Conservation (phyloP, 2,888 invertebrate species). For the Diadromus collaris region DNA sequence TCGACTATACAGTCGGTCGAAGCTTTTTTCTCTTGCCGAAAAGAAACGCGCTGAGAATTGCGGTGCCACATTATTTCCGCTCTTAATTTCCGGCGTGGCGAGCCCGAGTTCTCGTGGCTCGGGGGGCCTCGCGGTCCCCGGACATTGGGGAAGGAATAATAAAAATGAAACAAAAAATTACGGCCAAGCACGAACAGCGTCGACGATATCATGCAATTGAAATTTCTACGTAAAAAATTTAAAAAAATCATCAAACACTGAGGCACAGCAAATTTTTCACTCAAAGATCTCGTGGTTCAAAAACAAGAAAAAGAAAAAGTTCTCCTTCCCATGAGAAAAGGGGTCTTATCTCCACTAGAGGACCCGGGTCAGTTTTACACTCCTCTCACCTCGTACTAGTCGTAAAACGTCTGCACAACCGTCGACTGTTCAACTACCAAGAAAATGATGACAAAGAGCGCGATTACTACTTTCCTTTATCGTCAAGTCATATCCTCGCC, state of each 20-base stretch:
- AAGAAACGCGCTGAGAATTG: slow-evolving; percentile 6
- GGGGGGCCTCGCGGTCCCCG: slow-evolving; percentile 42
- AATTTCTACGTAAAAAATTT: not conserved
- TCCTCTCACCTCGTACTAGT: not conserved
- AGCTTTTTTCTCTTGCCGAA: slow-evolving; percentile 43
- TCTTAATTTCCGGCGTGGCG: slow-evolving; percentile 57
- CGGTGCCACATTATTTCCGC: slow-evolving; percentile 36
- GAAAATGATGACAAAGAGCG: slow-evolving; percentile 27
- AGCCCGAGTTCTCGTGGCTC: slow-evolving; percentile 42
- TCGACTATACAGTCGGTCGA: not conserved
- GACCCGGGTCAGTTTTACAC: not conserved
- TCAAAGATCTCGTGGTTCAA: not conserved
- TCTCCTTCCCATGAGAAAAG: not conserved
- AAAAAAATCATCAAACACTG: not conserved
- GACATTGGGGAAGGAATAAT: slow-evolving; percentile 57
- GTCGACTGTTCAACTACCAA: slow-evolving; percentile 6
- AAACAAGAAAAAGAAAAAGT: not conserved
- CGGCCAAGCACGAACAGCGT: not conserved
- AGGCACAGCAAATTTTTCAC: not conserved
- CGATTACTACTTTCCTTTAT: slow-evolving; percentile 42
- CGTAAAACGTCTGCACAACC: slow-evolving; percentile 28
- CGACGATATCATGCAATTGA: not conserved
- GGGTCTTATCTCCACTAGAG: not conserved
- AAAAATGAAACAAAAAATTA: not conserved
- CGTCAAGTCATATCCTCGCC: slow-evolving; percentile 15